Evolutionary conservation across 1,140 invertebrate genomes (phyloP).

Genomic region (Diuraphis noxia): DNA sequence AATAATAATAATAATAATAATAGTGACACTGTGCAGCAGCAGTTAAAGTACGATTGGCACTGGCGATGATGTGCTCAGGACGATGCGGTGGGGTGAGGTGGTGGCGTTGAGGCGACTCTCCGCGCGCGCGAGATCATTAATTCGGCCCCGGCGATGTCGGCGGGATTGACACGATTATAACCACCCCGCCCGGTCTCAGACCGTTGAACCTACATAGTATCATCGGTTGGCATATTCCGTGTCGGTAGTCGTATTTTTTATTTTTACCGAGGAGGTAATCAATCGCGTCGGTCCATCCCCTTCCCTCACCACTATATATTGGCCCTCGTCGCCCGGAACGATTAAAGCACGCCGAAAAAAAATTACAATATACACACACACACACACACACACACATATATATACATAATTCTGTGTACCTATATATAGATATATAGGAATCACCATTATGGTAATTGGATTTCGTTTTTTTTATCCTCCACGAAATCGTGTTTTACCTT

Average conservation of each 20-base stretch:
- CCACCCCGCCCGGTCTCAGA: neutral
- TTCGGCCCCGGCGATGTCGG: neutral
- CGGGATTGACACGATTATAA: constrained; percentile 24
- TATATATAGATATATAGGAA: neutral
- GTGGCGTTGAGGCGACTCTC: neutral
- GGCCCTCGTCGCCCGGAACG: neutral
- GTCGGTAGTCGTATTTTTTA: neutral
- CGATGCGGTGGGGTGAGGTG: too few relatives aligned
- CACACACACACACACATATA: neutral
- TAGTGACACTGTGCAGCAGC: neutral
- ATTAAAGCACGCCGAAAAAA: neutral
- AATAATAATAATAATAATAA: neutral
- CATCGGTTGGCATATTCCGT: neutral
- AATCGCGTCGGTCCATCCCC: neutral
- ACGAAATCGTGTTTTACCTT: neutral
- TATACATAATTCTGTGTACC: neutral
- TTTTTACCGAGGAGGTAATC: constrained; percentile 6
- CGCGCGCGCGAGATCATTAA: constrained; percentile 18
- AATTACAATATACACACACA: neutral
- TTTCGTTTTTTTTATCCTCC: neutral
- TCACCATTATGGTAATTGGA: constrained; percentile 31
- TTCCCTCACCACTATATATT: neutral
- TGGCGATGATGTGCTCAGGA: neutral
- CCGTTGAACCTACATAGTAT: neutral
- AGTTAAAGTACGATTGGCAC: neutral